Base-by-base conservation (phyloP, 1,140 invertebrate species). In the Polypedilum pembai region DNA sequence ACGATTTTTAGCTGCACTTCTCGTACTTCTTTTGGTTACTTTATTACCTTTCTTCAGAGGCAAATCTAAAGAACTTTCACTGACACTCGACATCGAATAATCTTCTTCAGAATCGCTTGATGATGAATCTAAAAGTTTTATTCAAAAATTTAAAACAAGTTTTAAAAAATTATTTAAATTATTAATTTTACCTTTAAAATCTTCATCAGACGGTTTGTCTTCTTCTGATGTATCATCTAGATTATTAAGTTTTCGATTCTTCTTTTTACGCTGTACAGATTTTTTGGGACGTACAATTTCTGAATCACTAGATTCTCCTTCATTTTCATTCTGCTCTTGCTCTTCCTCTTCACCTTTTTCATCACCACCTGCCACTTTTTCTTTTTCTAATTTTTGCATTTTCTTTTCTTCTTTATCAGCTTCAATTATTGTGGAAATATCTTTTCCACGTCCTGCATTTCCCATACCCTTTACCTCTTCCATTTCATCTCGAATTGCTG, bases 361-460 rank as follows among this genome's bases (percentile, higher is more conserved):
- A 1, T 74, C 15, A 18, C 56, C 74, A 73, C 21, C 66, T 7
- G 45, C 33, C 21, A 21, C 18, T 1, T 21, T 75, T 2, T 80
- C 76, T 10, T 80, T 77, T 40, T 82, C 79, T 0, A 79, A 4
- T 73, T 77, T 74, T 33, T 75, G 77, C 73, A 74, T 78, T 24
- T 76, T 77, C 75, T 87, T 86, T 76, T 92, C 88, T 77, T 90
- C 89, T 77, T 92, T 90, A 75, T 91, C 90, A 0, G 91, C 91
- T 77, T 93, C 92, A 0, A 94, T 90, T 75, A 95, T 94, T 41
- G 93, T 95, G 10, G 89, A 88, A 75, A 96, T 95, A 79, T 95
- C 93, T 81, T 96, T 96, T 0, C 94, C 94, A 41, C 92, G 85
- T 5, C 92, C 91, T 77, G 91, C 88, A 82, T 92, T 92, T 0